These are phyloP conservation scores for Trematomus bernacchii DNA, from an alignment of 2,797 vertebrate genomes.

Conservation along the genomic window DNA sequence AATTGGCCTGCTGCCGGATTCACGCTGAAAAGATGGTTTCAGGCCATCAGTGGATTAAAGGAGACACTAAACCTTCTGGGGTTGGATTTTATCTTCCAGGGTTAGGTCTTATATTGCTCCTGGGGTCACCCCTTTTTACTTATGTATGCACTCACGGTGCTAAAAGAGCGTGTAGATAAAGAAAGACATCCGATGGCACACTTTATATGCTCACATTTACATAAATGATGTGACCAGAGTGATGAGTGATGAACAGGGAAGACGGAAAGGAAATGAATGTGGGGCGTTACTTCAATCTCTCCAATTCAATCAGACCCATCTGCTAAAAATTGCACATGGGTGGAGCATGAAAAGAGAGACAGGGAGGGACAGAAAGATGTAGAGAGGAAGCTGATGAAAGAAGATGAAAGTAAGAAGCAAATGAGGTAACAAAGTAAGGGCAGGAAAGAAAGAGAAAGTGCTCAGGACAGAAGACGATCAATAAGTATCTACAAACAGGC, in stretches of 20 bases:
- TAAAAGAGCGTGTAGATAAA: not conserved
- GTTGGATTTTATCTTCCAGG: slow-evolving; percentile 48
- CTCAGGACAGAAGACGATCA: slow-evolving; percentile 39
- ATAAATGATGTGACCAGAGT: slow-evolving; percentile 13
- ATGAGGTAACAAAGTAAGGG: slow-evolving; percentile 34
- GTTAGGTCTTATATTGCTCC: slow-evolving; percentile 23
- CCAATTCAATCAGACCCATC: slow-evolving; percentile 29
- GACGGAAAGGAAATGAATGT: slow-evolving; percentile 13
- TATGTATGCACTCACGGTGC: slow-evolving; percentile 9
- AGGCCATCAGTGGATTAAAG: slow-evolving; percentile 67
- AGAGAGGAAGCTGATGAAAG: slow-evolving; percentile 50
- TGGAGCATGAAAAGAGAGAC: slow-evolving; percentile 18
- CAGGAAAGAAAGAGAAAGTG: slow-evolving; percentile 21
- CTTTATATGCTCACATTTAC: slow-evolving; percentile 21
- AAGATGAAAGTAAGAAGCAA: slow-evolving; percentile 43
- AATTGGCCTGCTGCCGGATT: slow-evolving; percentile 52
- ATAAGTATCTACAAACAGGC: slow-evolving; percentile 35
- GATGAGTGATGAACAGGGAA: slow-evolving; percentile 16
- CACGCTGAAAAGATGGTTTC: slow-evolving; percentile 37
- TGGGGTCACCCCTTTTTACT: slow-evolving; percentile 9
- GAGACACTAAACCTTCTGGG: slow-evolving; percentile 49
- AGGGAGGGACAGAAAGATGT: slow-evolving; percentile 11
- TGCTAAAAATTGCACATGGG: slow-evolving; percentile 29
- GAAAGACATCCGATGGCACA: slow-evolving; percentile 17
- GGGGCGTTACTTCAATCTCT: slow-evolving; percentile 19